Percentiles rank a stretch among this genome's conserved stretches.
Evolutionary conservation across 2,113 vertebrate genomes (phyloP).

Genomic region (Potamarius usumacintae): DNA sequence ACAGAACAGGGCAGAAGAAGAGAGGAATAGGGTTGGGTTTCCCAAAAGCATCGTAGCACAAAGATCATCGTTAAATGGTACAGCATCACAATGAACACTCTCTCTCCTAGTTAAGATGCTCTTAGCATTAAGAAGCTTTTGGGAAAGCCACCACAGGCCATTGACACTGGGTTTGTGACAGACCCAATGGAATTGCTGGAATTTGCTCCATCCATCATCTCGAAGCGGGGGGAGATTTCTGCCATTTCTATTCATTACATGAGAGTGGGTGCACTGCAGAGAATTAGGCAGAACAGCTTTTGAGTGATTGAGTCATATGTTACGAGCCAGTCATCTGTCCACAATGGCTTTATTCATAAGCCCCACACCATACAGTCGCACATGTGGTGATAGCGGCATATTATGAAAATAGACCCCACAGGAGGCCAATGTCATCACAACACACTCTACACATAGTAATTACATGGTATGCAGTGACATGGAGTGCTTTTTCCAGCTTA

Average conservation of each 20-base stretch:
- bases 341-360: conserved; percentile 49
- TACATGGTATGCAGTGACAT: conserved; percentile 38
- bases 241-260: conserved; percentile 58
- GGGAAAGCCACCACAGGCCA: too few species aligned
- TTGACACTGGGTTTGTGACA: not conserved
- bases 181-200: not conserved
- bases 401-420: conserved; percentile 58
- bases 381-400: conserved; percentile 53
- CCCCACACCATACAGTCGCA: conserved; percentile 42
- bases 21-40: not conserved
- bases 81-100: too few species aligned
- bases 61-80: too few species aligned
- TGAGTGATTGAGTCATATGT: conserved; percentile 49
- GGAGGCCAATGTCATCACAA: conserved; percentile 55
- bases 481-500: conserved; percentile 10
- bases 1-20: not conserved
- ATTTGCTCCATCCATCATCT: conserved; percentile 36
- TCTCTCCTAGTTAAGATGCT: too few species aligned
- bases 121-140: too few species aligned
- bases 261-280: not conserved
- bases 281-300: conserved; percentile 39
- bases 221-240: conserved; percentile 62
- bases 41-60: too few species aligned
- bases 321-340: conserved; percentile 50
- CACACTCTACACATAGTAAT: conserved; percentile 35